Conservation (phyloP, 2,113 vertebrate genomes). For the Ammodytes marinus region DNA sequence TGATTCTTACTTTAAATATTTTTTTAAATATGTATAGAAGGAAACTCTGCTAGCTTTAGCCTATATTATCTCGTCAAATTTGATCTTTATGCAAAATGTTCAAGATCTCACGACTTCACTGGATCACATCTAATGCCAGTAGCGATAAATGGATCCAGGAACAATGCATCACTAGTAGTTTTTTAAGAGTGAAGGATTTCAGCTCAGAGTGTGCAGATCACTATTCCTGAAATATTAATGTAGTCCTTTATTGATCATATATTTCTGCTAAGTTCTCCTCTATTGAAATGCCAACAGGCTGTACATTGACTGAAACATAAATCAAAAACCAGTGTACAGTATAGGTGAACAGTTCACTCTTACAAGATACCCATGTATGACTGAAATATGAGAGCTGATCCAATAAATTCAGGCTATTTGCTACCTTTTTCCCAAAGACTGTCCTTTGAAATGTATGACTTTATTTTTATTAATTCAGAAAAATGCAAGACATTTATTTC, state of each 20-base stretch:
- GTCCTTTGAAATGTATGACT: background rate
- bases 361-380: background rate
- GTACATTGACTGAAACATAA: slow-evolving; percentile 16
- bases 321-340: background rate
- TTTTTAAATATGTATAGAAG: too few relatives aligned
- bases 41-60: too few relatives aligned
- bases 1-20: too few relatives aligned
- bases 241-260: slow-evolving; percentile 17
- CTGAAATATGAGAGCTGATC: background rate
- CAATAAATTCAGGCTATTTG: background rate
- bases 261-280: background rate
- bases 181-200: background rate
- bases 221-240: slow-evolving; percentile 17
- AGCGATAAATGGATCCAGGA: background rate
- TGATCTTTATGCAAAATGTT: background rate
- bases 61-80: too few relatives aligned
- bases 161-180: background rate
- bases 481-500: background rate
- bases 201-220: background rate
- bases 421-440: background rate
- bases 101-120: background rate
- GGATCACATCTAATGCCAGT: background rate
- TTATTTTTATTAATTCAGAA: slow-evolving; percentile 4
- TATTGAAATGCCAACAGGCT: slow-evolving; percentile 1
- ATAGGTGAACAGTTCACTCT: background rate